Base-by-base conservation (phyloP, 92 coral and sea anemone species). In the Actinostola sp. region DNA sequence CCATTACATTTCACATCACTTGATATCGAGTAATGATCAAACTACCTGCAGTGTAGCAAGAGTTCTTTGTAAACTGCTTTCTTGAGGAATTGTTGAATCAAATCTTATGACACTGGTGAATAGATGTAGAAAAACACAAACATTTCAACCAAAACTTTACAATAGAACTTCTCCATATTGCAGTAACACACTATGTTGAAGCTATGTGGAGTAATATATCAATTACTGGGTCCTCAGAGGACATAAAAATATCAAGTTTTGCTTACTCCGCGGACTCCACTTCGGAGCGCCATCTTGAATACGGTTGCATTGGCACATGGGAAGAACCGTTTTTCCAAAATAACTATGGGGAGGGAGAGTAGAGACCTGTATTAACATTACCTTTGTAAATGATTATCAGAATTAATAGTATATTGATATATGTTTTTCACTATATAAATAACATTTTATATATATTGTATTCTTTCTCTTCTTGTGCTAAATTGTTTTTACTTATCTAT, bases 261-360 rank as follows among this genome's bases (percentile, higher is more conserved):
- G 84, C 99, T 91, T 66, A 95, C 99, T 95, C 99, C 26, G 97
- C 97, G 43, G 97, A 91, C 77, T 95, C 99, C 51, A 95, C 99
- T 91, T 95, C 99, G 59, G n/a, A 95, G 93, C 97, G 99, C 93
- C 99, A 95, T 95, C 92, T 95, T 95, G 97, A 31, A 63, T 29
- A 33, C 49, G 50, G 57, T 13, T 61, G 86, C 86, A 70, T 53
- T 39, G 55, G 13, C 16, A 71, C 27, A 81, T 78, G 89, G 89
- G 80, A 64, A 66, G 24, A 6, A 26, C 48, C 2, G 36, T 57
- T n/a, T n/a, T n/a, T 1, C n/a, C 25, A n/a, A 36, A 64, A 44
- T 0, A 3, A 20, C 24, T 14, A 2, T 29, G 38, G 28, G n/a
- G 32, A 48, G 85, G 77, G 76, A 55, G 24, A 29, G 75, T 7